Conservation (phyloP, 2,113 vertebrate genomes). For the Eclectus roratus region DNA sequence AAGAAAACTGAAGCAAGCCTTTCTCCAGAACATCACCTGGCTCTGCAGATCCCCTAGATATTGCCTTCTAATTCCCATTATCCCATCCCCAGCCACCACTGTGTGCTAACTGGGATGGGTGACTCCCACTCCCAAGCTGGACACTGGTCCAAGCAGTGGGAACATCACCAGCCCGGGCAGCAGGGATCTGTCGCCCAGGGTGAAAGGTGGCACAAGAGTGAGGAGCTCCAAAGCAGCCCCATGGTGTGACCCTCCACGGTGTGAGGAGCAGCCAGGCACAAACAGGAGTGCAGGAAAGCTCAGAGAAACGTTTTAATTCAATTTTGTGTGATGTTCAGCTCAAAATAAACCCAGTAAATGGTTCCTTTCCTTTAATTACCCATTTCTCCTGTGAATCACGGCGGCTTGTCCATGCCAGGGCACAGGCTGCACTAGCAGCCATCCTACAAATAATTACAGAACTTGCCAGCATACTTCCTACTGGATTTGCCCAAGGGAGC, state of each 20-base stretch:
- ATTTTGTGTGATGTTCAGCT: not conserved
- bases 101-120: not conserved
- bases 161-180: rapidly evolving
- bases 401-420: not conserved
- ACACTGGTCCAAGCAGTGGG: rapidly evolving
- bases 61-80: not conserved
- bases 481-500: not conserved
- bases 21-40: rapidly evolving
- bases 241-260: not conserved
- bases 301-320: not conserved
- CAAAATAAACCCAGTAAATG: conserved; percentile 35
- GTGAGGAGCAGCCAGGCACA: not conserved
- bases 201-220: not conserved
- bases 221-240: not conserved
- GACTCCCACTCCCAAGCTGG: rapidly evolving
- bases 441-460: not conserved
- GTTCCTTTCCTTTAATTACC: conserved; percentile 50
- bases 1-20: not conserved
- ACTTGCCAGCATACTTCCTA: not conserved
- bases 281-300: not conserved
- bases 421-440: conserved; percentile 3
- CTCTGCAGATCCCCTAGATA: not conserved
- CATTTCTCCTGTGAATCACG: not conserved
- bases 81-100: not conserved
- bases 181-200: not conserved